phyloP scores from a whole-genome alignment of 2,888 invertebrate species.

The Trichopria drosophilae region DNA sequence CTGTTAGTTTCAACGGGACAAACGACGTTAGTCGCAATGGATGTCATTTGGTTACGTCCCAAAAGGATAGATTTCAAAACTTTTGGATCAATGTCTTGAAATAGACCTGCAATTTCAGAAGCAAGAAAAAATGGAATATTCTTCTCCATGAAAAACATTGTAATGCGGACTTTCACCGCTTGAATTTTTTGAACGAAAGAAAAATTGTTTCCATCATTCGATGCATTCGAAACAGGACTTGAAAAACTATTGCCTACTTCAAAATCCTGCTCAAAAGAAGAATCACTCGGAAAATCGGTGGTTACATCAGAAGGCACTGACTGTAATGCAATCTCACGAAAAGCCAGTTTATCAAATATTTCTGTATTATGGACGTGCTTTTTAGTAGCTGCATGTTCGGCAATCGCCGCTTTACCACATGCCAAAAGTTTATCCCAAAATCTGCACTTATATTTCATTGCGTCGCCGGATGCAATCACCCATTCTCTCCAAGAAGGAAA shows the following conservation, averaged over 20 bases:
- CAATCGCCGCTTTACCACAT: neutral
- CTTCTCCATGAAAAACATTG: neutral
- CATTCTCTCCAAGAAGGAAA: constrained; percentile 3
- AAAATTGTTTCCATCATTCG: neutral
- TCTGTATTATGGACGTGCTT: neutral
- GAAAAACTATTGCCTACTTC: neutral
- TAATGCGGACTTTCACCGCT: neutral
- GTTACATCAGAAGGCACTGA: neutral
- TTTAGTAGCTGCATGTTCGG: neutral
- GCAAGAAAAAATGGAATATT: too few relatives aligned
- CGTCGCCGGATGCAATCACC: neutral
- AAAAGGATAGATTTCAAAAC: too few relatives aligned
- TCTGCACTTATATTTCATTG: constrained; percentile 1
- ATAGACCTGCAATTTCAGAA: too few relatives aligned
- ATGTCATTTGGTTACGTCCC: too few relatives aligned
- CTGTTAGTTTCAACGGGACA: too few relatives aligned
- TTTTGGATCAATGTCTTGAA: too few relatives aligned
- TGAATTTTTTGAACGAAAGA: neutral
- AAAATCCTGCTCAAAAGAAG: neutral
- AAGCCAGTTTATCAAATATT: neutral
- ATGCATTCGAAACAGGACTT: neutral
- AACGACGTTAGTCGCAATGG: too few relatives aligned
- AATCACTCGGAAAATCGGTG: neutral
- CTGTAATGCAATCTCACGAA: neutral
- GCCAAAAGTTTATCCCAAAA: neutral